Evolutionary conservation across 2,113 vertebrate genomes (phyloP), one percentile per base, ranked within the genome.

Genomic region (Trogon surrucura): DNA sequence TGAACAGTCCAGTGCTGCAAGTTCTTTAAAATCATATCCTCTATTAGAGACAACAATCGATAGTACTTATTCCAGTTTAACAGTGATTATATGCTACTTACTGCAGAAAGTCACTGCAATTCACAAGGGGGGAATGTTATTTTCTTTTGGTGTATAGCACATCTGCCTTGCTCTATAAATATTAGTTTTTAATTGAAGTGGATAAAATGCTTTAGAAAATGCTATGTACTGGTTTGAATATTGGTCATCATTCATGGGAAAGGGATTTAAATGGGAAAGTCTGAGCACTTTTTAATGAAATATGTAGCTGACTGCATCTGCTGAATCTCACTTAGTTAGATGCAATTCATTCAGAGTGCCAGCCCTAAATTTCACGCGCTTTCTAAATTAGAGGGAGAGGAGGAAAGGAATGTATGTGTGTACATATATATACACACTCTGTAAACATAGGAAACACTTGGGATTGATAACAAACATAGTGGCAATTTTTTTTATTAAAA

Each of bases 51-150:
- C 57, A 77, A 10, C 56, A 86, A 71, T 96, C 83, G 6, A 96
- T 93, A 71, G 72, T 80, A 32, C 61, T 91, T 80, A 90, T 64
- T 90, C 54, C 71, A 77, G 74, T 90, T 97, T 86, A 96, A 83
- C 64, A 38, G 47, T 74, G 67, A 91, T 92, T 88, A 73, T 88
- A 50, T 8, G 20, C 44, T 45, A n/a, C 56, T 58, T 32, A 26
- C 80, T 80, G 77, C 60, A 66, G 51, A 74, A 89, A 90, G 91
- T 32, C 64, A 16, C 71, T 29, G 60, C 51, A 32, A 38, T 9
- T 36, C n/a, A 9, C 44, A 18, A 71, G 53, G 15, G 38, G 32
- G 34, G 23, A 48, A 36, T 65, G 66, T 29, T 70, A 23, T 48
- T 30, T 57, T 66, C 53, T 83, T 30, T 29, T 57, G 61, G 5